A percentile compares a stretch with the other conserved stretches of the same genome.
phyloP scores from a whole-genome alignment of 2,797 vertebrate genomes.

The Clarias pachynema region DNA sequence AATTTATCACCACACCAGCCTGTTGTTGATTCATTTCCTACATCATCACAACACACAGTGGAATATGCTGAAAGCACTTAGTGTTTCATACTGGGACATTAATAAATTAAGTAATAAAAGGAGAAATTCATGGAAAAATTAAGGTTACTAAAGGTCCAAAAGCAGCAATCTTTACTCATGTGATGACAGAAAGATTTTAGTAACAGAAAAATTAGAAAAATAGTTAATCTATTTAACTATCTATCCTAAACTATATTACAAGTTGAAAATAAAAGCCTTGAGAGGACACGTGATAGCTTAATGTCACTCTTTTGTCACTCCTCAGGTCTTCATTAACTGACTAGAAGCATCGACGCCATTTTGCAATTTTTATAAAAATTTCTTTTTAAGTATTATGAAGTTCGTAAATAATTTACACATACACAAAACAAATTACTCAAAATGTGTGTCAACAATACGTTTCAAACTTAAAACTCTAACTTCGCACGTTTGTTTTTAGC shows the following conservation, averaged over 20 bases:
- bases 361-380: not conserved
- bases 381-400: not conserved
- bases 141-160: not conserved
- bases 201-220: not conserved
- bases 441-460: no score
- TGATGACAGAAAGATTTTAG: not conserved
- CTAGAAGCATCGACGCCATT: not conserved
- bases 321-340: not conserved
- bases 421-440: not conserved
- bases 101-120: no score
- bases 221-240: not conserved
- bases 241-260: not conserved
- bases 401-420: not conserved
- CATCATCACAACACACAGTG: not conserved
- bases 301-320: not conserved
- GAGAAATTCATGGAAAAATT: no score
- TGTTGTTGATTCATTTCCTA: no score
- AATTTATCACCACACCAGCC: no score
- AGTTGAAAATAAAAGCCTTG: no score
- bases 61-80: no score
- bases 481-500: no score
- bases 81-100: no score
- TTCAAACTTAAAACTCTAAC: no score
- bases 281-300: not conserved
- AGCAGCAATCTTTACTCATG: not conserved